phyloP scores from a whole-genome alignment of 2,888 invertebrate genomes.

The Cecidostiba fungosa region DNA sequence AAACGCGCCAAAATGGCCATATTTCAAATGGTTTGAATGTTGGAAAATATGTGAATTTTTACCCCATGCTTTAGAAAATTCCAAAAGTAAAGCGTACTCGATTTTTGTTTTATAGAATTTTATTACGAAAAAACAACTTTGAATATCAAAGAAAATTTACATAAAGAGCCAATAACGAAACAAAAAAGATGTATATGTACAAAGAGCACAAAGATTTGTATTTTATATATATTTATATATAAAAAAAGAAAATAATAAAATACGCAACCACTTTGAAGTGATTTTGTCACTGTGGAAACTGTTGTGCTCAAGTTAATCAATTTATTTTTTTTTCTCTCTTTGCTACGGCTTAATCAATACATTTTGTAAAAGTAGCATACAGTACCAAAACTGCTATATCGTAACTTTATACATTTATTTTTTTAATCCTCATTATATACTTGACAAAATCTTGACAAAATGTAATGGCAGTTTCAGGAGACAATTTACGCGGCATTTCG shows the following conservation, averaged over 20 bases:
- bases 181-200: constrained; percentile 56
- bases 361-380: constrained; percentile 79
- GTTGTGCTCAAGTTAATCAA: constrained; percentile 68
- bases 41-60: neutral
- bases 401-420: constrained; percentile 68
- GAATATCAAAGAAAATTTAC: constrained; percentile 64
- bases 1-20: too few species aligned
- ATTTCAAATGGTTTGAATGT: neutral
- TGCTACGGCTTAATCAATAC: constrained; percentile 76
- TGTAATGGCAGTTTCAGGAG: constrained; percentile 63
- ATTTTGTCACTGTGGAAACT: constrained; percentile 55
- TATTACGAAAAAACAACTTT: constrained; percentile 63
- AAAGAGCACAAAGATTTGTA: constrained; percentile 46
- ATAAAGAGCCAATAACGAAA: constrained; percentile 60
- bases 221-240: too few species aligned
- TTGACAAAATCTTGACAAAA: constrained; percentile 60
- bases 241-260: constrained; percentile 56
- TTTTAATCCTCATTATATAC: constrained; percentile 53
- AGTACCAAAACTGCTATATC: constrained; percentile 76
- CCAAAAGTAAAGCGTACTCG: neutral
- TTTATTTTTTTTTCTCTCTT: constrained; percentile 69
- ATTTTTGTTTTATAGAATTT: constrained; percentile 57
- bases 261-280: constrained; percentile 38
- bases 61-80: neutral
- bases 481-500: constrained; percentile 38